Evolutionary conservation across 2,113 vertebrate genomes (phyloP), one percentile per base, ranked within the genome.

Genomic region (Antigone vipio): DNA sequence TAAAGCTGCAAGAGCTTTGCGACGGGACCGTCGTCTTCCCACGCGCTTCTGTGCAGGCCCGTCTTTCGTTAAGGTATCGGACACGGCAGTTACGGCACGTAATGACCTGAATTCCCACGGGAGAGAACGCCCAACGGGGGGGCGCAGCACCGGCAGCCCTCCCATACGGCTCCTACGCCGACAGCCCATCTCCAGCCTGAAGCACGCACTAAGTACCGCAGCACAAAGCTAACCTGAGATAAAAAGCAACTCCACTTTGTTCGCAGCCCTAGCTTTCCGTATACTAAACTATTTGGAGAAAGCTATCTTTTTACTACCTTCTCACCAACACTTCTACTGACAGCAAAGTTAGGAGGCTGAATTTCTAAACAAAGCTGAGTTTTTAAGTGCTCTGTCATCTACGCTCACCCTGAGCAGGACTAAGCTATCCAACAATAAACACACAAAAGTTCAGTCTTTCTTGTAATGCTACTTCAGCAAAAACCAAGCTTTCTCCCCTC

Each of bases 11-110:
- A 35, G 60, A 32, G 30, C 59, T 74, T 50, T 60, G 53, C 42
- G 24, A n/a, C 17, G 20, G 62, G 9, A 47, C 9, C 64, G 21
- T 35, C 8, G 0, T 11, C 60, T 11, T 50, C 24, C 55, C 5
- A 0, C 2, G 22, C 29, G 7, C 38, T 73, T 16, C 79, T 38
- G 10, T 1, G 22, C 2, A 15, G 11, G 8, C 5, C 5, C 11
- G 34, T 12, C 53, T 34, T 59, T 30, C 14, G 15, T 9, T 6
- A 21, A 15, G 18, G n/a, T 2, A 14, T 10, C 58, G 42, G 80
- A 40, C 6, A 1, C 34, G 16, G 53, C 52, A 42, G 63, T 15
- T 12, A 34, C 26, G 49, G 40, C 16, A 30, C 34, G 2, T 7
- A 47, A 67, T 1, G 11, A 9, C 56, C 26, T 8, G 7, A 81